phyloP scores from a whole-genome alignment of 2,888 invertebrate species.

The Agonopterix subpropinquella region DNA sequence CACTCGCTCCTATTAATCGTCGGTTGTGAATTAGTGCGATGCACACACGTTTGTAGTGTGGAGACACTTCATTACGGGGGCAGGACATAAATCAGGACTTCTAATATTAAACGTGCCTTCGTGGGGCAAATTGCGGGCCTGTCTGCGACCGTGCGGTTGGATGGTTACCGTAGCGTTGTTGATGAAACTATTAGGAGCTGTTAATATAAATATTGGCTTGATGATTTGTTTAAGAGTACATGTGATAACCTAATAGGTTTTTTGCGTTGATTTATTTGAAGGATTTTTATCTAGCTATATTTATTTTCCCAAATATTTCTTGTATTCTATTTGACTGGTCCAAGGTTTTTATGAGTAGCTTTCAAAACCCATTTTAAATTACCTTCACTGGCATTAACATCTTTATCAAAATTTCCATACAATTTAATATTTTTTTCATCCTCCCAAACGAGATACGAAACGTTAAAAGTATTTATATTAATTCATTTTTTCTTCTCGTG shows the following conservation, averaged over 20 bases:
- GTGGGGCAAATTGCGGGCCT: constrained; percentile 64
- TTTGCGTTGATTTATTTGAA: background rate
- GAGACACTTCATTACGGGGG: constrained; percentile 73
- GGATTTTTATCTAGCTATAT: background rate
- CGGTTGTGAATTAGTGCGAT: constrained; percentile 67
- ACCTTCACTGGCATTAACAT: no score
- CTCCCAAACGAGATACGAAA: constrained; percentile 49
- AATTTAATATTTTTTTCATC: constrained; percentile 58
- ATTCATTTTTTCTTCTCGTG: constrained; percentile 50
- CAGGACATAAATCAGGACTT: constrained; percentile 73
- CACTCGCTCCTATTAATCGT: constrained; percentile 51
- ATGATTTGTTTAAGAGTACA: no score
- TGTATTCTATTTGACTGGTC: background rate
- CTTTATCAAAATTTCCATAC: constrained; percentile 61
- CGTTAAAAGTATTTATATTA: constrained; percentile 55
- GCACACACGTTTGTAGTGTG: constrained; percentile 67
- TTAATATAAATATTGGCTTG: constrained; percentile 1
- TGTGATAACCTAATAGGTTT: no score
- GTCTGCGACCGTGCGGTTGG: constrained; percentile 47
- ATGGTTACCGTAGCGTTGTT: constrained; percentile 23
- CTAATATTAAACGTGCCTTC: constrained; percentile 77
- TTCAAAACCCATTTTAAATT: no score
- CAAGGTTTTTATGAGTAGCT: no score
- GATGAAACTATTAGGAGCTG: background rate
- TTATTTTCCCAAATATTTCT: background rate